phyloP scores from a whole-genome alignment of 1,140 invertebrate species.

The Aricia agestis region DNA sequence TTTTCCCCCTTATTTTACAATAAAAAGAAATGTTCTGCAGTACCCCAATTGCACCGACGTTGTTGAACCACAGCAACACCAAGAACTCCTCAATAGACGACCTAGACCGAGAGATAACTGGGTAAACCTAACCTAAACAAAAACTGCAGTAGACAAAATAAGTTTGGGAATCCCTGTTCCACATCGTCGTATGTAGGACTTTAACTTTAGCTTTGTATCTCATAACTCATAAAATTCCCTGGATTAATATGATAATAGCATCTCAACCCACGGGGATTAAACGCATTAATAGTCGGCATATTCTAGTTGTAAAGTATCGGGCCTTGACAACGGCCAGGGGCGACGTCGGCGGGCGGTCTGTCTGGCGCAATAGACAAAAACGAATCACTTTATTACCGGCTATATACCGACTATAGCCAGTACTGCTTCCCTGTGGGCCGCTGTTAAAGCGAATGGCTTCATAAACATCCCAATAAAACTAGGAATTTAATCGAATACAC shows the following conservation, averaged over 20 bases:
- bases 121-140: too few species aligned
- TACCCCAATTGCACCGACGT: too few species aligned
- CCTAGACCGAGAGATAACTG: too few species aligned
- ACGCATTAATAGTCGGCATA: background rate
- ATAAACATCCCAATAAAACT: background rate
- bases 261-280: background rate
- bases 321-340: background rate
- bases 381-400: slow-evolving; percentile 8
- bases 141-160: too few species aligned
- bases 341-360: slow-evolving; percentile 4
- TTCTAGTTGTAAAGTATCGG: background rate
- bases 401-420: background rate
- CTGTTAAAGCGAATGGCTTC: background rate
- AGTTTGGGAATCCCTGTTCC: too few species aligned
- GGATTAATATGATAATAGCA: background rate
- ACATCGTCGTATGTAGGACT: too few species aligned
- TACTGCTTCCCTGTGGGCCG: background rate
- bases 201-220: too few species aligned
- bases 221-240: background rate
- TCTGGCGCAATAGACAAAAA: slow-evolving; percentile 1
- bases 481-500: background rate
- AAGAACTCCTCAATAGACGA: too few species aligned
- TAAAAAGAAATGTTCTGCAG: too few species aligned
- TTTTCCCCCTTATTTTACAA: too few species aligned
- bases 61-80: too few species aligned